Evolutionary conservation across 2,888 invertebrate genomes (phyloP), one percentile per base, ranked within the genome.

Genomic region (Apocheima hispidaria): DNA sequence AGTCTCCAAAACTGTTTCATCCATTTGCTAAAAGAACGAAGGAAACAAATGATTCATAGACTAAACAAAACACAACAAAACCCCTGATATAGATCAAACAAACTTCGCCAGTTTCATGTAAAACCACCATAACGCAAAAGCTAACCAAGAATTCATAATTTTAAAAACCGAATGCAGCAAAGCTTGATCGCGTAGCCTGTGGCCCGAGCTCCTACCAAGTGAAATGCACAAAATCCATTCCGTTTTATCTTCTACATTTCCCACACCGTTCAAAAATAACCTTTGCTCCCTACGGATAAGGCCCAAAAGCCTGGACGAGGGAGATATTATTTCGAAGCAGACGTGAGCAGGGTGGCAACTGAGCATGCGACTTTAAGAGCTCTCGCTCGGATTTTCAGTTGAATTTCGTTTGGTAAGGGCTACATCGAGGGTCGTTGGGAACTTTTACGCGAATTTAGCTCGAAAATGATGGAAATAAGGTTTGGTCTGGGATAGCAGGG

Each of bases 181-280:
- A 69, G 57, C 70, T 69, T 64, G 71, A 72, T 70, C 77, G 74
- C 75, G 70, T 51, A 64, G 60, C 65, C 66, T 36, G 62, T 52
- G 62, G 55, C 61, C 56, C 80, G 76, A 79, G 81, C 83, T 82
- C 82, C 79, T 78, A 72, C 82, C 86, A 78, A 84, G 81, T 86
- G 82, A 90, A 88, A 89, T 89, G 89, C 89, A 89, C 88, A 89
- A 90, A 88, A 90, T 89, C 86, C 88, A 90, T 90, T 90, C 84
- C 81, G 83, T 84, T 88, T 90, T 90, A 90, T 89, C 88, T 88
- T 83, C 79, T 85, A 85, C 85, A 77, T 72, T 69, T 61, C 16
- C 35, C 12, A 9, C 16, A 3, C 16, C 72, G 67, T 48, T 14
- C 67, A 9, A 79, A 78, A 78, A 68, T 60, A 49, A 49, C 73